Evolutionary conservation across 30 jellyfish, hydroid and myxozoan genomes (phyloP), one percentile per base, ranked within the genome.

Genomic region (Nemopilema nomurai): DNA sequence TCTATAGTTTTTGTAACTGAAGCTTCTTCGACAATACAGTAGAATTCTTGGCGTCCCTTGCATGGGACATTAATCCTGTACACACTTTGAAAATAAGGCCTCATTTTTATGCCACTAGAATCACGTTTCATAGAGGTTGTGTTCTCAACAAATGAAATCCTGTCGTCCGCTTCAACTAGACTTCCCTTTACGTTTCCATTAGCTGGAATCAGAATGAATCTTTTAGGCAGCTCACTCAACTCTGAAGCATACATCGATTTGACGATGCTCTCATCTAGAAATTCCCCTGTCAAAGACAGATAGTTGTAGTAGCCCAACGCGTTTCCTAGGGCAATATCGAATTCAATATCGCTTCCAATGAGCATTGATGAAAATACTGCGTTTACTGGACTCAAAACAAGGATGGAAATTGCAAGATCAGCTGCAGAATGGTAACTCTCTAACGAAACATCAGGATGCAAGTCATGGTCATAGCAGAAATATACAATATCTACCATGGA

Each of bases 11-110:
- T 26, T 7, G 71, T 49, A 81, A 65, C 18, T 19, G 90, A 83
- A 51, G 76, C 69, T 18, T 81, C 84, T 41, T 81, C 90, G 0
- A 57, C 84, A 0, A 81, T 81, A 77, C 90, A 81, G 62, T 49
- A 67, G 32, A 81, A 81, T 67, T 69, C 90, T 49, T 70, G 74
- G 57, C 68, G 69, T 51, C 69, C 90, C 7, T 26, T 18, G 22
- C 20, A 9, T 26, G 26, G 51, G 24, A 84, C 84, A 7, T 83
- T 19, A 29, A 81, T 41, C 52, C 31, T 49, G 82, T 81, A 69
- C 28, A 81, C 75, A 62, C 90, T 81, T 69, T 81, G 90, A 28
- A 41, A 81, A 69, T 81, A 81, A 28, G 53, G 53, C 51, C 90
- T 81, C 32, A 41, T 18, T 31, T 68, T 51, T 22, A 27, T 73